Evolutionary conservation across 2,888 invertebrate species (phyloP).

Genomic region (Eretmocerus hayati): DNA sequence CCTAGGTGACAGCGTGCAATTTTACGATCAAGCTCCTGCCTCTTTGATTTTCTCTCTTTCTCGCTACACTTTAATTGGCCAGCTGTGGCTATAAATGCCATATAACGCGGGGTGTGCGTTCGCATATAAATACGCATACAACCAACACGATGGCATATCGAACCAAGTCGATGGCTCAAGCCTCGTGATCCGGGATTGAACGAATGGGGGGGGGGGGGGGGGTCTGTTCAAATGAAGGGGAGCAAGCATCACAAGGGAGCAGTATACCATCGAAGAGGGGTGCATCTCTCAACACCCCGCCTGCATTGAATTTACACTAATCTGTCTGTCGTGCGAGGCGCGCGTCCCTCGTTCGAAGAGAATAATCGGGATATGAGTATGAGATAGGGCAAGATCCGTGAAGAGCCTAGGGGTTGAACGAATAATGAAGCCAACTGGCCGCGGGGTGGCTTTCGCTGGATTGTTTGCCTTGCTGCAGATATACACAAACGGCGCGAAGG

Average conservation of each 20-base stretch:
- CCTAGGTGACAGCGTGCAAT: constrained; percentile 5
- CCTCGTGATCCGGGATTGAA: too few relatives aligned
- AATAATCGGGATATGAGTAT: constrained; percentile 8
- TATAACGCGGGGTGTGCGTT: not conserved
- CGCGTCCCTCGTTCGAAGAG: not conserved
- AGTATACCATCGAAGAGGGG: constrained; percentile 4
- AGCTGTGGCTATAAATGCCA: too few relatives aligned
- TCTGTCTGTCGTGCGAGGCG: constrained; percentile 20
- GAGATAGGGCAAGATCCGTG: constrained; percentile 3
- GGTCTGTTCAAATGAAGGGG: constrained; percentile 19
- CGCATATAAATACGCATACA: too few relatives aligned
- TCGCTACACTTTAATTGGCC: constrained; percentile 22
- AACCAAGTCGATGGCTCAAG: too few relatives aligned
- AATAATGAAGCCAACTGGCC: constrained; percentile 23
- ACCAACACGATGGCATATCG: too few relatives aligned
- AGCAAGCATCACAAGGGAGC: not conserved
- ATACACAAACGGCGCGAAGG: not conserved
- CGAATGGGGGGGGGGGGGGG: not conserved
- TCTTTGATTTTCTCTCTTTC: too few relatives aligned
- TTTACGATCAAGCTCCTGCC: constrained; percentile 16
- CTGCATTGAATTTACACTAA: constrained; percentile 23
- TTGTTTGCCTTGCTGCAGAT: constrained; percentile 7
- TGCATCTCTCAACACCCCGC: constrained; percentile 5
- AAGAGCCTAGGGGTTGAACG: constrained; percentile 10
- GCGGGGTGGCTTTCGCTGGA: not conserved